Base-by-base conservation (phyloP, 2,797 vertebrate species). In the Cetoscarus ocellatus region DNA sequence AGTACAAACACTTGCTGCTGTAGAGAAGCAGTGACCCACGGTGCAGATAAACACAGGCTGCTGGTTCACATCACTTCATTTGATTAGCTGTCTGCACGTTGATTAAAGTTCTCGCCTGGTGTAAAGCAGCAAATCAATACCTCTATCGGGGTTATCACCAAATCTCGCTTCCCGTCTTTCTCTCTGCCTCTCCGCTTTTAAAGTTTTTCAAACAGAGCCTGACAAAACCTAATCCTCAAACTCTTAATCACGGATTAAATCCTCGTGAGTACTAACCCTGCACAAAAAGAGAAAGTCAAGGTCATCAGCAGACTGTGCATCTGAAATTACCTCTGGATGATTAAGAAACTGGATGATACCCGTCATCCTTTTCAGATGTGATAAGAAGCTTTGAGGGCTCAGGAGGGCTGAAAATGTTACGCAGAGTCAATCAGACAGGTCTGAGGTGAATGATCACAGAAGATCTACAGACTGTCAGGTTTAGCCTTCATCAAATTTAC, bases 121-220 rank as follows among this genome's bases (percentile, higher is more conserved):
- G 81, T 80, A 80, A 75, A 82, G 74, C 81, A 61, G 65, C 53
- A 73, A 82, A 90, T 90, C 85, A 81, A 85, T 82, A 70, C 39
- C 67, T 75, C 74, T 43, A 15, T 67, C 13, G 4, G 51, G 78
- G 67, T 73, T 82, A 86, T 87, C 85, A 60, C 67, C 75, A 84
- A 70, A 88, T 80, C 80, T 79, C 63, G 18, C 71, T 44, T 19
- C 60, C 15, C 27, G 27, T 7, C 61, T 43, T 10, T 45, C 57
- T 14, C 40, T 12, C 48, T 49, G 10, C 7, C 64, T 61, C 70
- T 59, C 56, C 44, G 66, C 61, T 82, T 58, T 70, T 60, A 72
- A 79, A 85, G 68, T 75, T 76, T 73, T 81, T 86, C 73, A 75
- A 82, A 79, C 61, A 66, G 61, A 83, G 70, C 74, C 52, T 79